Evolutionary conservation across 2,113 vertebrate species (phyloP).

Genomic region (Oncorhynchus mykiss): DNA sequence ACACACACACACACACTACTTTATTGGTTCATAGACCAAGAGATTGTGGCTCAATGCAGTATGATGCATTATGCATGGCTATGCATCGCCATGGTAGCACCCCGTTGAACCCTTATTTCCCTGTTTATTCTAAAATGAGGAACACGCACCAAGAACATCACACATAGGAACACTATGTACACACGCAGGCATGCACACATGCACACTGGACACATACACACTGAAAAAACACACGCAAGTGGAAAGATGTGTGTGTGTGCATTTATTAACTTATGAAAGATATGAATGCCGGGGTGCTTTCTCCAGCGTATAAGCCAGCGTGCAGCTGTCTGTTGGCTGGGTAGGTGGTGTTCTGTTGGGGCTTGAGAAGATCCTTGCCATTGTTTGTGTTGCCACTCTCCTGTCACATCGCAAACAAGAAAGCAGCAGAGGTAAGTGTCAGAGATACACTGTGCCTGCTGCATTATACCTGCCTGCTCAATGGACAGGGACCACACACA

Average conservation of each 20-base stretch:
- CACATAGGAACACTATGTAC: background rate
- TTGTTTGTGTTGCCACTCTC: constrained; percentile 75
- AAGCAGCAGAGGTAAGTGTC: constrained; percentile 36
- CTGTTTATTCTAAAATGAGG: background rate
- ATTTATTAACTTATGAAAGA: background rate
- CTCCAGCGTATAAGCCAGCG: no score
- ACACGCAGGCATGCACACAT: background rate
- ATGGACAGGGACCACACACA: constrained; percentile 24
- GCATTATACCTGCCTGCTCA: constrained; percentile 36
- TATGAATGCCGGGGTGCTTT: background rate
- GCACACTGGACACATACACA: no score
- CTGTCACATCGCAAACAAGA: constrained; percentile 63
- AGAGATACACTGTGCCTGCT: constrained; percentile 15
- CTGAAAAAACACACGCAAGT: background rate
- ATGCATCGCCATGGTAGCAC: background rate
- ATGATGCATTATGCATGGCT: background rate
- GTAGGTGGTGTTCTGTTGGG: no score
- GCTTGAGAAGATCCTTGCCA: constrained; percentile 22
- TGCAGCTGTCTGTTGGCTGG: no score
- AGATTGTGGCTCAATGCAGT: constrained; percentile 1
- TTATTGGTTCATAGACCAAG: background rate
- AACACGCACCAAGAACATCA: background rate
- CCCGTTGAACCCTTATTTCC: no score
- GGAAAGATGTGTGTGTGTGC: no score
- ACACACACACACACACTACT: background rate